Base-by-base conservation (phyloP, 1,140 invertebrate genomes). In the Drosophila leontia region DNA sequence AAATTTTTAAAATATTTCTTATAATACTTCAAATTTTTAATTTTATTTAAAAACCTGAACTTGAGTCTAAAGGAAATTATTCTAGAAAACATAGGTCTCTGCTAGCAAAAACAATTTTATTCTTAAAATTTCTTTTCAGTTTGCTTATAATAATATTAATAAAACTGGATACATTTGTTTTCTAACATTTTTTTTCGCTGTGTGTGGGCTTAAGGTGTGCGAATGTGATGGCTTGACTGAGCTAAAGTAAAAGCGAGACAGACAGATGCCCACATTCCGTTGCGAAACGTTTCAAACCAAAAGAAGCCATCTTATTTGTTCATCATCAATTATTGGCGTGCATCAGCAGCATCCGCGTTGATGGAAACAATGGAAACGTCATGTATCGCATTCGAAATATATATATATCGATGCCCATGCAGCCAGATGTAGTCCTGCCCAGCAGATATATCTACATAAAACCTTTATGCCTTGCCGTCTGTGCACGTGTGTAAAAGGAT, bases 231-330 rank as follows among this genome's bases (percentile, higher is more conserved):
- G 39, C 47, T 2, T 13, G 3, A 7, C 39, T 23, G 15, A 4
- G 37, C 3, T 2, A 37, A 35, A 67, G 67, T 67, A 48, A 69
- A 26, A 50, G 61, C 45, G 19, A 53, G 62, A 63, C 11, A 26
- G 23, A 41, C 3, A 15, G 32, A 62, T 50, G 63, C n/a, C 44
- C 45, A 15, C 61, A 69, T 42, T 51, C 4, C 62, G n/a, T 32
- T 35, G 67, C 39, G 67, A 68, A 70, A 68, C 39, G 62, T 50
- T 70, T 64, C 69, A 83, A 82, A 80, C 78, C 85, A 62, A 84
- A 80, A 90, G 85, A 84, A 88, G 78, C 80, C 85, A 88, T 88
- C 85, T 88, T 90, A 88, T 88, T 84, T 88, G 85, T 90, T 90
- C 85, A 88, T 90, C 85, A 90, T 88, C 85, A 88, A 88, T 88